Percentiles rank a stretch among this genome's conserved stretches.
Evolutionary conservation across 2,888 invertebrate genomes (phyloP).

Genomic region (Thysanoteuthis rhombus): DNA sequence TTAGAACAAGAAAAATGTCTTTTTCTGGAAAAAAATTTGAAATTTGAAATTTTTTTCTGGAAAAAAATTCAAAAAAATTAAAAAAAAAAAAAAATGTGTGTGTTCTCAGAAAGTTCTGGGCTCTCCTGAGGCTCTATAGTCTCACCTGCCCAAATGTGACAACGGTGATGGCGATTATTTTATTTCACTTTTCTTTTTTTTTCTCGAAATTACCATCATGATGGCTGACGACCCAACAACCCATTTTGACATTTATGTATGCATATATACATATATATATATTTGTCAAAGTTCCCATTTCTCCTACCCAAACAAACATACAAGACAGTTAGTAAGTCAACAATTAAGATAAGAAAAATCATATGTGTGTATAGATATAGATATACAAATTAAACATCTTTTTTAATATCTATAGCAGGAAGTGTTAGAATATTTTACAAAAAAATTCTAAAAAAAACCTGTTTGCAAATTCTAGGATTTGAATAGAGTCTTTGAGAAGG

Average conservation of each 20-base stretch:
- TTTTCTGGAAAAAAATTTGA: not conserved
- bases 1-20: not conserved
- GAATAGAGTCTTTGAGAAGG: not conserved
- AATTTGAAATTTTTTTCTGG: too few relatives aligned
- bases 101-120: slow-evolving; percentile 12
- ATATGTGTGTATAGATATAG: not conserved
- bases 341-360: not conserved
- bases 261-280: too few relatives aligned
- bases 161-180: not conserved
- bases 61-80: too few relatives aligned
- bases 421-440: not conserved
- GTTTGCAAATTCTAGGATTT: not conserved
- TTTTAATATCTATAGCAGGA: not conserved
- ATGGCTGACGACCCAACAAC: not conserved
- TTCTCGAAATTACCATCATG: not conserved
- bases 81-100: not conserved
- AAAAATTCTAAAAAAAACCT: not conserved
- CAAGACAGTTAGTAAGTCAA: not conserved
- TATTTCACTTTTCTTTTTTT: not conserved
- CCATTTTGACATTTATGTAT: not conserved
- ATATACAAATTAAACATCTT: not conserved
- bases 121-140: not conserved
- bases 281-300: not conserved
- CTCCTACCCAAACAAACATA: not conserved
- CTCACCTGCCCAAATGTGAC: not conserved